These are phyloP conservation scores for Glaucomys volans DNA, from an alignment of 2,113 vertebrate species.

Conservation along the genomic window DNA sequence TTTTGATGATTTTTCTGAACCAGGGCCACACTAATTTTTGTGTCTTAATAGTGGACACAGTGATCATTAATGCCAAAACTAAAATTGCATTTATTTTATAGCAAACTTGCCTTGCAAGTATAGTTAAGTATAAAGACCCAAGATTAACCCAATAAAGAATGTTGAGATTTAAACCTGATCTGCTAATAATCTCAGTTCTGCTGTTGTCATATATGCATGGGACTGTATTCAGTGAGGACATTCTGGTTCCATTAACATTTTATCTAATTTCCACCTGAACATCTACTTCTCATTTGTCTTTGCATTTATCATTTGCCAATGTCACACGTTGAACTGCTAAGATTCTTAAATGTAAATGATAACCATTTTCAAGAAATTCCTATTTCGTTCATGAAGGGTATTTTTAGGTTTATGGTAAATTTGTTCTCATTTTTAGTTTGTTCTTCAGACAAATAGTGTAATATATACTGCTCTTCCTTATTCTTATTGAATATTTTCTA, in stretches of 20 bases:
- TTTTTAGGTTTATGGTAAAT: slow-evolving; percentile 80
- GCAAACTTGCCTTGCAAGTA: background rate
- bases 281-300: slow-evolving; percentile 77
- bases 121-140: background rate
- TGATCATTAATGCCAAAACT: background rate
- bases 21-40: background rate
- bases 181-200: background rate
- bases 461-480: slow-evolving; percentile 70
- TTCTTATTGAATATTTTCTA: slow-evolving; percentile 77
- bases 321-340: slow-evolving; percentile 55
- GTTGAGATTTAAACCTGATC: background rate
- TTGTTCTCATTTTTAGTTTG: slow-evolving; percentile 82
- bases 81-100: background rate
- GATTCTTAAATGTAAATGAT: slow-evolving; percentile 78
- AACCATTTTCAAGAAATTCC: slow-evolving; percentile 76
- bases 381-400: slow-evolving; percentile 79
- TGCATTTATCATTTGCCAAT: slow-evolving; percentile 74
- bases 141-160: background rate
- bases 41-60: background rate
- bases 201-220: background rate
- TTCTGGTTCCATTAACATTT: slow-evolving; percentile 77
- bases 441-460: slow-evolving; percentile 78
- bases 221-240: background rate
- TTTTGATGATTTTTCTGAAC: slow-evolving; percentile 8
- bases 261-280: slow-evolving; percentile 79